These are phyloP conservation scores for Hipposideros larvatus DNA, from an alignment of 2,797 vertebrate species.

Conservation along the genomic window DNA sequence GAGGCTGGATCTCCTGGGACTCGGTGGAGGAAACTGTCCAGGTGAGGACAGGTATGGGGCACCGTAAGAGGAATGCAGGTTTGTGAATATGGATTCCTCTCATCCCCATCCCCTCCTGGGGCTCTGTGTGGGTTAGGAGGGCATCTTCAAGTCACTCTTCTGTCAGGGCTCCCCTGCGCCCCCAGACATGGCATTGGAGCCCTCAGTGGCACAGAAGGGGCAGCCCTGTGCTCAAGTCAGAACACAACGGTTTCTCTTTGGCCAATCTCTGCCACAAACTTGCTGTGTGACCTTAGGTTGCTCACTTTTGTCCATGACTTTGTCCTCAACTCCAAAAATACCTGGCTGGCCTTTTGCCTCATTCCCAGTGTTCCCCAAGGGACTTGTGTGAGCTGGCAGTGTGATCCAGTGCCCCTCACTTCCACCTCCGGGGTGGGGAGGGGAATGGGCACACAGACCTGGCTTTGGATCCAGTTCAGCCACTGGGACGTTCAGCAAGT, in stretches of 20 bases:
- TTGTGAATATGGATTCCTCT: neutral
- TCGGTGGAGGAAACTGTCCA: neutral
- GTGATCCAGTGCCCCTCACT: neutral
- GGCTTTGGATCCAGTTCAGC: neutral
- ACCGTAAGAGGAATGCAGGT: neutral
- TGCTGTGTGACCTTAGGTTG: neutral
- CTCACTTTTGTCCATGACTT: neutral
- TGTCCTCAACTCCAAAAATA: conserved; percentile 48
- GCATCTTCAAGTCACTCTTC: neutral
- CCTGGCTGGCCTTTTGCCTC: neutral
- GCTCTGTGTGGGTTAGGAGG: neutral
- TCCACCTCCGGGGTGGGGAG: neutral
- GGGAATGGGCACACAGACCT: neutral
- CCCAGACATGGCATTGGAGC: neutral
- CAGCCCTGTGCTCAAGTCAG: neutral
- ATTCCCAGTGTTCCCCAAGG: neutral
- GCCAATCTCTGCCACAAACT: neutral
- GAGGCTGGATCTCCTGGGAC: neutral
- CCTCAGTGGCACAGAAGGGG: neutral
- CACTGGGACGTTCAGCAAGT: neutral
- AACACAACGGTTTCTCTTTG: neutral
- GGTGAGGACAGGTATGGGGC: neutral
- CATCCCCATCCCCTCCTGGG: neutral
- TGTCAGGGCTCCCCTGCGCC: rapidly evolving
- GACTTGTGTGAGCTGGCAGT: neutral